Evolutionary conservation across 2,888 invertebrate genomes (phyloP).

Genomic region (Escarpia spicata): DNA sequence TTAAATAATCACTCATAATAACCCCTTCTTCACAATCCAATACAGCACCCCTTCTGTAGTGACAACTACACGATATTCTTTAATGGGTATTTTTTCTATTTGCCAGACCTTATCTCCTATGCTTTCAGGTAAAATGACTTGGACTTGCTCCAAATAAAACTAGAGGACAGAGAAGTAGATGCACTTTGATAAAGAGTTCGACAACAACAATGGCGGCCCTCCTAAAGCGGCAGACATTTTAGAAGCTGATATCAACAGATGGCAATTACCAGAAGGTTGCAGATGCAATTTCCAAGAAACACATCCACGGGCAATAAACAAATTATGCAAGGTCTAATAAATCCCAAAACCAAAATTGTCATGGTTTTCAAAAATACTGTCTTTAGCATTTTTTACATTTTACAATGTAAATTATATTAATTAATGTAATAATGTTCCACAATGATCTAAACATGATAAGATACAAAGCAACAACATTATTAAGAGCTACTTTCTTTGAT

Average conservation of each 20-base stretch:
- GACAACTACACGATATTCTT: not conserved
- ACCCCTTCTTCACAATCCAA: not conserved
- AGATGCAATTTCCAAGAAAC: not conserved
- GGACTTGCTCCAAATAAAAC: not conserved
- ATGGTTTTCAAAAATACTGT: not conserved
- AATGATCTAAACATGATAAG: not conserved
- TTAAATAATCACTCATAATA: slow-evolving; percentile 1
- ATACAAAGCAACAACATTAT: not conserved
- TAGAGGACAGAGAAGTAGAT: not conserved
- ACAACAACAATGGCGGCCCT: not conserved
- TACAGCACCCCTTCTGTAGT: not conserved
- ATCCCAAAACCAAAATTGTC: not conserved
- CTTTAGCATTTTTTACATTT: not conserved
- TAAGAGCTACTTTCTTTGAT: not conserved
- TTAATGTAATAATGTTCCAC: not conserved
- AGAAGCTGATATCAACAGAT: not conserved
- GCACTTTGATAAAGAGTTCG: not conserved
- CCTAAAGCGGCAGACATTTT: not conserved
- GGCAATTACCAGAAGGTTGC: not conserved
- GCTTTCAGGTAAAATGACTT: not conserved
- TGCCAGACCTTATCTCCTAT: not conserved
- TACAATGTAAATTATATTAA: not conserved
- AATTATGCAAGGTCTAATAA: not conserved
- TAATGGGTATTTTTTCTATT: not conserved
- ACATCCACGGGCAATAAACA: not conserved